Evolutionary conservation across 64 coral and sea anemone species (phyloP).

Genomic region (Dendrophyllia cribrosa): DNA sequence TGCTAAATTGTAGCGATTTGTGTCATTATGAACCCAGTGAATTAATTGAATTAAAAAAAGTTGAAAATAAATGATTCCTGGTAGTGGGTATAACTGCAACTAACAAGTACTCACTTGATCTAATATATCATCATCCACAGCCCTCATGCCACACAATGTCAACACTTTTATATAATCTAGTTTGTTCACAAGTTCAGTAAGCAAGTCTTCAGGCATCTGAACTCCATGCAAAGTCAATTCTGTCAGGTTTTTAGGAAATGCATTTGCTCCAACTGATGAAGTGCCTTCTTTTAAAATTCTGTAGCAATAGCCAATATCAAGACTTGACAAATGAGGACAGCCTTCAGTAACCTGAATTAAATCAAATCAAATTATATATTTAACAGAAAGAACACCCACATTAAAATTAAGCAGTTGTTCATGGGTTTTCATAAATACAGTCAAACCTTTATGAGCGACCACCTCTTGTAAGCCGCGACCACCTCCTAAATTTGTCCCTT

Average conservation of each 20-base stretch:
- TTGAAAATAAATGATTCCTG: too few relatives aligned
- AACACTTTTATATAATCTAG: conserved; percentile 63
- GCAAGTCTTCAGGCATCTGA: conserved; percentile 57
- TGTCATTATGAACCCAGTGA: too few relatives aligned
- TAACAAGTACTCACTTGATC: conserved; percentile 56
- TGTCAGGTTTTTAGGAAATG: conserved; percentile 66
- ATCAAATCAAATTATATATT: too few relatives aligned
- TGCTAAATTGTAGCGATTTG: too few relatives aligned
- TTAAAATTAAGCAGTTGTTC: too few relatives aligned
- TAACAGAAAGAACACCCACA: too few relatives aligned
- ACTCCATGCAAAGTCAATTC: conserved; percentile 90
- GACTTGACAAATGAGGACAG: conserved; percentile 72
- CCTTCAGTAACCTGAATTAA: conserved; percentile 54
- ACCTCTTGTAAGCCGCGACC: too few relatives aligned
- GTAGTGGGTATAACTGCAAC: too few relatives aligned
- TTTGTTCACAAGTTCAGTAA: conserved; percentile 42
- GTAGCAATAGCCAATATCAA: conserved; percentile 93
- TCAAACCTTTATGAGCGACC: too few relatives aligned
- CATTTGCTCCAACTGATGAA: conserved; percentile 40
- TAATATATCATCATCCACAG: conserved; percentile 74
- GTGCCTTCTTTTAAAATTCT: conserved; percentile 72
- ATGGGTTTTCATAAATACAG: too few relatives aligned
- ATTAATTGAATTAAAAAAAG: too few relatives aligned
- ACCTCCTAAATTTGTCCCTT: too few relatives aligned
- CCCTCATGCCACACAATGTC: conserved; percentile 81